Base-by-base conservation (phyloP, 2,888 invertebrate genomes). In the Germaria angustata region DNA sequence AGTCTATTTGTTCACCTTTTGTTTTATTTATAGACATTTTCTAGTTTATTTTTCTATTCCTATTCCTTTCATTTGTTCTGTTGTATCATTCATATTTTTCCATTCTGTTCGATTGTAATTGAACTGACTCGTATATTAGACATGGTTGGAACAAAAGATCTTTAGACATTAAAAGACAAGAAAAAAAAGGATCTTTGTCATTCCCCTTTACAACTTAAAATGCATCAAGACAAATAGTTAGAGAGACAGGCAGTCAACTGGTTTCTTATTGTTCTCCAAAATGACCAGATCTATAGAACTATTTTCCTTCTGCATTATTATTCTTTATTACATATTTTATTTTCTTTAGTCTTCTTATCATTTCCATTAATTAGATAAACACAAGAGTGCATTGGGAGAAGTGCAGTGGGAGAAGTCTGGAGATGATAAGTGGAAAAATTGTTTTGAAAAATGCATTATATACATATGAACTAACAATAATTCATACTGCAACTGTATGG, bases 1-100 rank as follows among this genome's bases (percentile, higher is more conserved):
- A 75, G 80, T 83, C 32, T 57, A 76, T 81, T 78, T 81, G 76
- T 83, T 81, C 53, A 11, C 69, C 78, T 71, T 51, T 82, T 82
- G 75, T 82, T 73, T 68, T 68, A 55, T 72, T 79, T 59, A 34
- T 65, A 65, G 22, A 36, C 65, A 65, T 65, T 36, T 49, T 65
- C 49, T 65, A 28, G 17, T 49, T 49, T 51, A 8, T 72, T 34
- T 39, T 53, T 36, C n/a, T 57, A 46, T 77, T 77, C 39, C 34
- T 69, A 44, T 51, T 68, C n/a, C 61, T 53, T 22, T 24, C 57
- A 66, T 46, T 69, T 53, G 44, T 53, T 61, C n/a, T 59, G 32
- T 76, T 57, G 24, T 63, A 32, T 75, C 66, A 57, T 66, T 76
- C 63, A 72, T 34, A 46, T 17, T 51, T 20, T 72, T 46, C n/a